Percentiles rank a stretch among this genome's conserved stretches.
These are phyloP conservation scores for Amniataba percoides DNA, from an alignment of 2,797 vertebrate genomes.

Conservation along the genomic window DNA sequence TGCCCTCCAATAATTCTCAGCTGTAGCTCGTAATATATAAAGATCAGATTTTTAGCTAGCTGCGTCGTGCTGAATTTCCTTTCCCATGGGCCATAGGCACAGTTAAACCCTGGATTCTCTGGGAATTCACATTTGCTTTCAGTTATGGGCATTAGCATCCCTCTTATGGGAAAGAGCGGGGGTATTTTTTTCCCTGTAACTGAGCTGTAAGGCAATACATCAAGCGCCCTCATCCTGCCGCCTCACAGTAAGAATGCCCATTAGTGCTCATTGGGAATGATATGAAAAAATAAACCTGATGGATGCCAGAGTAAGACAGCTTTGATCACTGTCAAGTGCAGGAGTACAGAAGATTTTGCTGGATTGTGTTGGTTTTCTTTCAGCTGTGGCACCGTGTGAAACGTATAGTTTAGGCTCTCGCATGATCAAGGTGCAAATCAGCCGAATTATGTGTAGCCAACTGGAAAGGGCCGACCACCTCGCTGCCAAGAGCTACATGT, in stretches of 20 bases:
- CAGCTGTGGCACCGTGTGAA: slow-evolving; percentile 41
- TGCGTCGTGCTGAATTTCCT: slow-evolving; percentile 44
- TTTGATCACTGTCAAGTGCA: slow-evolving; percentile 51
- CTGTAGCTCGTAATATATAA: slow-evolving; percentile 50
- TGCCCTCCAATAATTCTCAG: slow-evolving; percentile 22
- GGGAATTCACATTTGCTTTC: slow-evolving; percentile 75
- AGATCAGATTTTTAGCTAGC: slow-evolving; percentile 56
- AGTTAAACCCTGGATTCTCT: slow-evolving; percentile 69
- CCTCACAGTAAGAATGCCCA: slow-evolving; percentile 34
- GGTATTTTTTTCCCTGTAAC: slow-evolving; percentile 31
- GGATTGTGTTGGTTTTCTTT: slow-evolving; percentile 28
- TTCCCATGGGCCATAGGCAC: slow-evolving; percentile 52
- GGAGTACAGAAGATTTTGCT: neutral
- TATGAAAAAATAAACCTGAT: slow-evolving; percentile 44
- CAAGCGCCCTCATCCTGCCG: slow-evolving; percentile 32
- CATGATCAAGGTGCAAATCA: slow-evolving; percentile 62
- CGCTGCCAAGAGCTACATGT: slow-evolving; percentile 53
- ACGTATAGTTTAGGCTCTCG: slow-evolving; percentile 37
- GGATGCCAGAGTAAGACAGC: slow-evolving; percentile 21
- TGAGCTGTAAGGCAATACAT: slow-evolving; percentile 51
- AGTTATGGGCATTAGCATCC: slow-evolving; percentile 62
- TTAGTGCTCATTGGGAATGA: slow-evolving; percentile 47
- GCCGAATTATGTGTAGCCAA: slow-evolving; percentile 40
- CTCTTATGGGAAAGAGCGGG: slow-evolving; percentile 51
- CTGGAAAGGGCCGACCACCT: slow-evolving; percentile 32